These are phyloP conservation scores for Craterocephalus amniculus DNA, from an alignment of 2,797 vertebrate species.

Conservation along the genomic window DNA sequence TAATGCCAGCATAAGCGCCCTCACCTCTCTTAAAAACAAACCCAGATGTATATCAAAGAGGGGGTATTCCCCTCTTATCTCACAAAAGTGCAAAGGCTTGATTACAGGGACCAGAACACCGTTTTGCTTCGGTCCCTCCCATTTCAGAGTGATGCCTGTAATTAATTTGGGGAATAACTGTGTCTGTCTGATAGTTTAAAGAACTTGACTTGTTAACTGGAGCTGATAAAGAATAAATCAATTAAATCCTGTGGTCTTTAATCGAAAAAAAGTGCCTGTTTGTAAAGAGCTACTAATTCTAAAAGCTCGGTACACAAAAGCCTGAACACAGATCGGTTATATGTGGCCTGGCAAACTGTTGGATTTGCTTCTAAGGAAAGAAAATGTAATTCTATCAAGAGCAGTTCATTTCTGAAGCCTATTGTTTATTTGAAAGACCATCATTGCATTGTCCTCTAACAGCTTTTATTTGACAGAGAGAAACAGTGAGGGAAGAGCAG, in stretches of 20 bases:
- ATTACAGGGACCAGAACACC: constrained; percentile 79
- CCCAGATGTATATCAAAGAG: constrained; percentile 75
- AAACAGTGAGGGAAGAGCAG: constrained; percentile 76
- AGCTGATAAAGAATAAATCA: constrained; percentile 73
- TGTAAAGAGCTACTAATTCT: constrained; percentile 50
- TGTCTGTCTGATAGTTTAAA: constrained; percentile 69
- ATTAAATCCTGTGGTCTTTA: constrained; percentile 44
- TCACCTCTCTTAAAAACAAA: constrained; percentile 67
- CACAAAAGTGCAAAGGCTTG: constrained; percentile 70
- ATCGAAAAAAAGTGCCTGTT: constrained; percentile 43
- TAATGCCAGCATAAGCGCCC: constrained; percentile 65
- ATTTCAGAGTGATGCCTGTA: constrained; percentile 69
- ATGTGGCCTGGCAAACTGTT: constrained; percentile 80
- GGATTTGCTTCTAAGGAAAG: constrained; percentile 82
- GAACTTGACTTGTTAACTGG: constrained; percentile 65
- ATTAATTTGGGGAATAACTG: constrained; percentile 77
- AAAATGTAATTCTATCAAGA: constrained; percentile 90
- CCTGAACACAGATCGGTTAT: constrained; percentile 72
- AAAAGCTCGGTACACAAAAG: constrained; percentile 62
- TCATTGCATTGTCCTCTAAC: constrained; percentile 86
- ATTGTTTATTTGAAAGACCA: constrained; percentile 91
- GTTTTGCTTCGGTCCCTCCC: constrained; percentile 74
- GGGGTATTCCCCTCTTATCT: constrained; percentile 72
- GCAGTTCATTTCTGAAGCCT: constrained; percentile 86
- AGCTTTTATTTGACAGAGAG: constrained; percentile 90